Conservation (phyloP, 2,888 invertebrate genomes). For the Sclerodermus sp. region DNA sequence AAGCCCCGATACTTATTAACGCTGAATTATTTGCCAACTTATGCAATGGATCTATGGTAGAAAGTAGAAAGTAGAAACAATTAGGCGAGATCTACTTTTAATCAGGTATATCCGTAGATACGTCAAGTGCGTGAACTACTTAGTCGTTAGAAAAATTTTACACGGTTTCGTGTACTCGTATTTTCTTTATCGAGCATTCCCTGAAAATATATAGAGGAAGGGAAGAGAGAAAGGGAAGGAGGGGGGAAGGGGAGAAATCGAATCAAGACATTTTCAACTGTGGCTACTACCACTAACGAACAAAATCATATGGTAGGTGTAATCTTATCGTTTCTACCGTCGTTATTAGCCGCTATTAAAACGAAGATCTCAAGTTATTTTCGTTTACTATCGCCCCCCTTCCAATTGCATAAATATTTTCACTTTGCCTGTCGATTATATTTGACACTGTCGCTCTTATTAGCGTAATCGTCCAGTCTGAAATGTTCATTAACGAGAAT, state of each 20-base stretch:
- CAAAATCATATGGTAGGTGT: background rate
- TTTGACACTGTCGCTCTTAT: too few species aligned
- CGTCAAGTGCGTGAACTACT: too few species aligned
- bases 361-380: background rate
- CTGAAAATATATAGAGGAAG: too few species aligned
- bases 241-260: too few species aligned
- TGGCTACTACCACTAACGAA: too few species aligned
- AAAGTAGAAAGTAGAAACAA: constrained; percentile 16
- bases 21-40: background rate
- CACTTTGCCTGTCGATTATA: background rate
- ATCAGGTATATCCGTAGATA: constrained; percentile 1
- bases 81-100: constrained; percentile 10
- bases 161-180: too few species aligned
- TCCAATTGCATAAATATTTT: constrained; percentile 5
- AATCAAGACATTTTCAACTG: too few species aligned
- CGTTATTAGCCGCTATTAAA: constrained; percentile 1
- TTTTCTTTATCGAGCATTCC: too few species aligned
- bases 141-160: too few species aligned
- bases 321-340: constrained; percentile 3
- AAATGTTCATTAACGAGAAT: too few species aligned
- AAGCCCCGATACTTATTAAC: background rate
- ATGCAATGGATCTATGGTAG: constrained; percentile 5
- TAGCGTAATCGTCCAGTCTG: too few species aligned
- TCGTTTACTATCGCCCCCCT: background rate
- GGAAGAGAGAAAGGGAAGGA: too few species aligned